phyloP scores from a whole-genome alignment of 2,888 invertebrate species.

The Agriopis marginaria region DNA sequence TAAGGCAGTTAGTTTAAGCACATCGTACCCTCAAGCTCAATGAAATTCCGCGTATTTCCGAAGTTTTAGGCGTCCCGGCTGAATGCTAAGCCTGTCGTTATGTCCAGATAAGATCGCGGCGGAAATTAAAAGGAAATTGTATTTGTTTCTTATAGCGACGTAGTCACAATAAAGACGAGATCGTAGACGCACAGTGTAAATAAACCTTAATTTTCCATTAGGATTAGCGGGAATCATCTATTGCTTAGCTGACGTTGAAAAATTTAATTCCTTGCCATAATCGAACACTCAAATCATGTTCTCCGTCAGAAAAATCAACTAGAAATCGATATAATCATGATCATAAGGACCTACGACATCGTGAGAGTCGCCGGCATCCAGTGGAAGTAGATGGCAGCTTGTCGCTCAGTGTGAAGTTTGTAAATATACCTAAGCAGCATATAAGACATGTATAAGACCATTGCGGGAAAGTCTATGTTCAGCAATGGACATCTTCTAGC shows the following conservation, averaged over 20 bases:
- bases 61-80: conserved; percentile 66
- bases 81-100: conserved; percentile 77
- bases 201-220: conserved; percentile 60
- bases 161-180: conserved; percentile 68
- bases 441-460: too few relatives aligned
- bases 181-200: conserved; percentile 57
- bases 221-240: conserved; percentile 15
- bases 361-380: too few relatives aligned
- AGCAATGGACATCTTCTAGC: too few relatives aligned
- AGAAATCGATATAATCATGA: too few relatives aligned
- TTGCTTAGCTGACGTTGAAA: background rate
- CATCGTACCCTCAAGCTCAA: conserved; percentile 49
- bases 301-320: too few relatives aligned
- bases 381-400: too few relatives aligned
- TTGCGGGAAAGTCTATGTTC: too few relatives aligned
- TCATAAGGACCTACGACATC: too few relatives aligned
- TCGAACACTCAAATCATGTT: background rate
- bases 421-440: too few relatives aligned
- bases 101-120: conserved; percentile 77
- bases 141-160: conserved; percentile 81
- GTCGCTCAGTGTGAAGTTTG: too few relatives aligned
- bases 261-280: background rate
- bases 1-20: conserved; percentile 27
- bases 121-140: conserved; percentile 85
- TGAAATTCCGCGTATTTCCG: conserved; percentile 67